Percentiles rank a stretch among this genome's conserved stretches.
Conservation (phyloP, 1,140 invertebrate species). For the Drosophila virilis region DNA sequence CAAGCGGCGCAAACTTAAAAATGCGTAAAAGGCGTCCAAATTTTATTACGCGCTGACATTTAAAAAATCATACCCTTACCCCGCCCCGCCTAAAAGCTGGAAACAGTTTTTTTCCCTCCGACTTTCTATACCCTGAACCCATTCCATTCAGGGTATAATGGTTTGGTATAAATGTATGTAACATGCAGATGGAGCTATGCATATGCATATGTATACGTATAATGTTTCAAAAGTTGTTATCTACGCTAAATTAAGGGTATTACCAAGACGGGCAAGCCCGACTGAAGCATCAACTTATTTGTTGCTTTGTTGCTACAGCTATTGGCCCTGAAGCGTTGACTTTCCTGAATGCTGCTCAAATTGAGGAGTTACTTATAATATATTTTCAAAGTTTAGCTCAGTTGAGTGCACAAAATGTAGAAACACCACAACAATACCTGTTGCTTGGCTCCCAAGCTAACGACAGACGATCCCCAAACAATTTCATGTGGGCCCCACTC, state of each 20-base stretch:
- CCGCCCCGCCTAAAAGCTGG: constrained; percentile 8
- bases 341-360: constrained; percentile 30
- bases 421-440: constrained; percentile 21
- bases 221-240: no score
- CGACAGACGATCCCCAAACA: constrained; percentile 24
- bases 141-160: not conserved
- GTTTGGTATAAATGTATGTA: not conserved
- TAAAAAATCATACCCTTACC: constrained; percentile 28
- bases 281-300: not conserved
- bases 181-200: not conserved
- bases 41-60: constrained; percentile 67
- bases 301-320: constrained; percentile 5
- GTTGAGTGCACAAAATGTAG: constrained; percentile 12
- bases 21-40: constrained; percentile 52
- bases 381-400: constrained; percentile 24
- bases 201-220: not conserved
- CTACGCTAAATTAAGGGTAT: no score
- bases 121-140: not conserved
- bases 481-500: constrained; percentile 9
- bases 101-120: constrained; percentile 15
- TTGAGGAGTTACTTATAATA: constrained; percentile 24
- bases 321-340: constrained; percentile 34
- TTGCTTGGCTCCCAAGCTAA: constrained; percentile 24
- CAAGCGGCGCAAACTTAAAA: constrained; percentile 49
- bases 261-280: no score